These are phyloP conservation scores for Drosophila equinoxialis DNA, from an alignment of 1,140 invertebrate species.

Conservation along the genomic window DNA sequence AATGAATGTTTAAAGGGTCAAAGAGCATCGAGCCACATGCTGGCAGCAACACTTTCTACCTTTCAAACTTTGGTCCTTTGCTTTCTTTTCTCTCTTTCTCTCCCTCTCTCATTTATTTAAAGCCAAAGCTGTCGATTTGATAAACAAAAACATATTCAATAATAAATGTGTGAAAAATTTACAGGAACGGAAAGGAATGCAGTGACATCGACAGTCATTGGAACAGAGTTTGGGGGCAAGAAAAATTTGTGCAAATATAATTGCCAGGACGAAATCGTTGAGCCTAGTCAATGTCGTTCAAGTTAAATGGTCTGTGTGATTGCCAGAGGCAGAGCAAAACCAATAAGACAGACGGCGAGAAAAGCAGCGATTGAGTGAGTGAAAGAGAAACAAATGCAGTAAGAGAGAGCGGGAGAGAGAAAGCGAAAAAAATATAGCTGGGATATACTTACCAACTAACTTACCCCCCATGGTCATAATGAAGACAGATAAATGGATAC, in stretches of 20 bases:
- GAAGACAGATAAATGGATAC: constrained; percentile 33
- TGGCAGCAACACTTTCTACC: constrained; percentile 10
- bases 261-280: constrained; percentile 32
- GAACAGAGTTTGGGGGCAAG: not conserved
- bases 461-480: constrained; percentile 47
- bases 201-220: not conserved
- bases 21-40: not conserved
- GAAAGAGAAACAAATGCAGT: not conserved
- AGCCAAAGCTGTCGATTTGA: constrained; percentile 30
- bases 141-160: constrained; percentile 50
- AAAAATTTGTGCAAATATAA: constrained; percentile 44
- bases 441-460: not conserved
- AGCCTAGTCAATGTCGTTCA: constrained; percentile 52
- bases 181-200: not conserved
- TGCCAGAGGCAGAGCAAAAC: constrained; percentile 25
- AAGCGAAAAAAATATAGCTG: not conserved
- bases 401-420: not conserved
- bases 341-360: constrained; percentile 4
- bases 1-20: constrained; percentile 21
- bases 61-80: constrained; percentile 12
- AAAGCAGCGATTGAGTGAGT: too few species aligned
- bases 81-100: not conserved
- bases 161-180: constrained; percentile 24
- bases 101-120: not conserved
- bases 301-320: constrained; percentile 67